phyloP scores from a whole-genome alignment of 1,140 invertebrate genomes.

The Chironomus striatipennis region DNA sequence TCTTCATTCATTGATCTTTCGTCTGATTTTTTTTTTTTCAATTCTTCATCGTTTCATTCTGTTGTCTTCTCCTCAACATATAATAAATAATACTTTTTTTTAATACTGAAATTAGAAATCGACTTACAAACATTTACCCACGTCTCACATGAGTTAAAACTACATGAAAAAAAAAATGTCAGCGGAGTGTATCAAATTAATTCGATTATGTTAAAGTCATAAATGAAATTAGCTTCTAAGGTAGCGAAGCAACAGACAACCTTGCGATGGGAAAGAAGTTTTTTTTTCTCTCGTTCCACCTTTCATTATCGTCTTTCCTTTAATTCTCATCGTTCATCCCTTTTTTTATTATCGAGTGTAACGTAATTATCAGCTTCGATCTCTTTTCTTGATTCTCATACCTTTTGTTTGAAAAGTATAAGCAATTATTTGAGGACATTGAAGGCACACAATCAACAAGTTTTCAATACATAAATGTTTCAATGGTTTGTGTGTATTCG shows the following conservation, averaged over 20 bases:
- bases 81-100: background rate
- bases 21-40: too few species aligned
- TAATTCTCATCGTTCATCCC: background rate
- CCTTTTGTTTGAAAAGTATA: background rate
- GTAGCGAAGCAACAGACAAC: background rate
- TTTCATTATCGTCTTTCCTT: background rate
- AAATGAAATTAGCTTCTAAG: slow-evolving; percentile 10
- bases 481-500: too few species aligned
- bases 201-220: slow-evolving; percentile 20
- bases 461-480: too few species aligned
- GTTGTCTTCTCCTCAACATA: too few species aligned
- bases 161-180: slow-evolving; percentile 16
- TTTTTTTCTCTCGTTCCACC: too few species aligned
- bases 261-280: background rate
- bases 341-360: background rate
- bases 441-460: too few species aligned
- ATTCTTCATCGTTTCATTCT: too few species aligned
- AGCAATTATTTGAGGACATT: background rate
- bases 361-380: background rate
- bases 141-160: background rate
- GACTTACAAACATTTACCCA: background rate
- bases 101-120: background rate
- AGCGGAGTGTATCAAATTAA: slow-evolving; percentile 21
- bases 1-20: too few species aligned
- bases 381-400: background rate